Base-by-base conservation (phyloP, 2,113 vertebrate genomes). In the Cryptomyrus ogoouensis region DNA sequence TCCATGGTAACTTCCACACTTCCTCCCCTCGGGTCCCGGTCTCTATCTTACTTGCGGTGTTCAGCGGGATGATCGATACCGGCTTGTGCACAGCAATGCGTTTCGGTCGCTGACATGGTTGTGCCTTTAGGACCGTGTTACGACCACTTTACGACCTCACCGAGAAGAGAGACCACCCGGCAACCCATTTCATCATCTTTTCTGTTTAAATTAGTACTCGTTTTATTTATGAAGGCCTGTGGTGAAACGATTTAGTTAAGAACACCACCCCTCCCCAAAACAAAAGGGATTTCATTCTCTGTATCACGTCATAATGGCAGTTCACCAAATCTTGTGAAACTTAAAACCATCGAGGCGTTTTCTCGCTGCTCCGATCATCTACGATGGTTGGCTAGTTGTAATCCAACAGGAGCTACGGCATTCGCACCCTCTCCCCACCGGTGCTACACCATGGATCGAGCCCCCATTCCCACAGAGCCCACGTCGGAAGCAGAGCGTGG, bases 1-100 rank as follows among this genome's bases (percentile, higher is more conserved):
- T 92, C 93, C 92, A 94, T 94, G 90, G 90, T 89, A 91, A 92
- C 90, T 42, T 44, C 90, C 83, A 8, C 80, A 44, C 88, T 83
- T 91, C 88, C 52, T 89, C 88, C 89, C 89, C 90, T 74, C 80
- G 77, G 91, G 19, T 44, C 91, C 91, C 77, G 83, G 50, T 52
- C 89, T 91, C 77, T 70, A 89, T 90, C 90, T 90, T 90, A 89
- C 84, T 85, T 90, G 77, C 27, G 21, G 8, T 35, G 27, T 52
- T n/a, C 35, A 39, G 74, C 56, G 77, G 77, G 39, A 44, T 35
- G 80, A 47, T 89, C 49, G 31, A 83, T 89, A 42, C 39, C 17
- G 5, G 42, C 44, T 80, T n/a, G 66, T 53, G 46, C 47, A 31
- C 42, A 10, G 9, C 1, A 27, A 10, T 77, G 46, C 19, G 9